phyloP scores from a whole-genome alignment of 2,888 invertebrate genomes.

The Drosophila greeni region DNA sequence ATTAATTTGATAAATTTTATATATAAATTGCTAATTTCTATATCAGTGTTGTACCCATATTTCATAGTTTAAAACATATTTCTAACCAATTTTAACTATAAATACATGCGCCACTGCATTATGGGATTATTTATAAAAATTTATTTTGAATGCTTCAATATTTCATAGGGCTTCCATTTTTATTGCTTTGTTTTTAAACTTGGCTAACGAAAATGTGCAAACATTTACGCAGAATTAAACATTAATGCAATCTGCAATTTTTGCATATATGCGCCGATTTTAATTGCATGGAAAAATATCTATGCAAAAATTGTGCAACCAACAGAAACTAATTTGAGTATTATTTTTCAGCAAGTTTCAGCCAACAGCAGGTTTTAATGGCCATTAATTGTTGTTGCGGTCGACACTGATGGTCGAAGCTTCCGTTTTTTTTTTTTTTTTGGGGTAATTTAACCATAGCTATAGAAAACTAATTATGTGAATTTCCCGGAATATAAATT shows the following conservation, averaged over 20 bases:
- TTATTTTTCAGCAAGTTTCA: slow-evolving; percentile 12
- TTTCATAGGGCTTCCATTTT: neutral
- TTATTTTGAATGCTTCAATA: slow-evolving; percentile 36
- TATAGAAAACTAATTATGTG: neutral
- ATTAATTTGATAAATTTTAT: no score
- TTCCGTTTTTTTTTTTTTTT: neutral
- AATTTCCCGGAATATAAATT: neutral
- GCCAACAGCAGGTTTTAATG: slow-evolving; percentile 29
- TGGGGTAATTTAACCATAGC: neutral
- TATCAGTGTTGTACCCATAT: neutral
- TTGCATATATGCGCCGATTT: slow-evolving; percentile 53
- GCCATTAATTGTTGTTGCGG: slow-evolving; percentile 20
- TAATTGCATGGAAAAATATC: slow-evolving; percentile 62
- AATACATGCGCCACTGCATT: slow-evolving; percentile 7
- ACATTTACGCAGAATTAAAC: slow-evolving; percentile 61
- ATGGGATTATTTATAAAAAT: slow-evolving; percentile 23
- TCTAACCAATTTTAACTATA: slow-evolving; percentile 26
- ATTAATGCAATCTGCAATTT: slow-evolving; percentile 62
- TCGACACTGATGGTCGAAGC: slow-evolving; percentile 1
- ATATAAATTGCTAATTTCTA: neutral
- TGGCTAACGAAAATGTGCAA: slow-evolving; percentile 44
- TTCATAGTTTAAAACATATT: slow-evolving; percentile 12
- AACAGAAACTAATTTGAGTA: slow-evolving; percentile 32
- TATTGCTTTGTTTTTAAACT: slow-evolving; percentile 39
- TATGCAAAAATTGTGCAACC: slow-evolving; percentile 37